Evolutionary conservation across 2,797 vertebrate species (phyloP), one percentile per base, ranked within the genome.

Genomic region (Cuniculus paca): DNA sequence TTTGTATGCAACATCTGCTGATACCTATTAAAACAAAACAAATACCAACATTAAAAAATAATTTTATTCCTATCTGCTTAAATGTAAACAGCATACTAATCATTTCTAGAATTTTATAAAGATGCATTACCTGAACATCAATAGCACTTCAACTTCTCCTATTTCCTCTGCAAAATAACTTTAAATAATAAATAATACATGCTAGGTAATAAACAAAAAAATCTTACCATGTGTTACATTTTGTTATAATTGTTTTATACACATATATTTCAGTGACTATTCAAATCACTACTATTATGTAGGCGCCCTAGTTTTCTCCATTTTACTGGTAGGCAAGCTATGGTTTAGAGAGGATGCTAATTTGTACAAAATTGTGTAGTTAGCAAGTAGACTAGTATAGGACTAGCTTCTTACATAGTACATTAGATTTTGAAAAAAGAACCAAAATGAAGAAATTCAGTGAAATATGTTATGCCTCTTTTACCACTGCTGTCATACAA

Each of bases 1-100:
- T 99, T 99, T 98, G 99, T 99, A 98, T 99, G 99, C 97, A 99
- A 98, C 99, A 99, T 99, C 98, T 99, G 99, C 95, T 99, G 99
- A 98, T 99, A 99, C 97, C 99, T 99, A 97, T 20, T 84, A 95
- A 98, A 98, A 97, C 3, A 92, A 98, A 96, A 95, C 93, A 97
- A 94, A 68, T 17, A 92, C 20, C 84, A 88, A 52, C 9, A 95
- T 96, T 96, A 96, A 95, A 95, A 70, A 87, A 36, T 65, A n/a
- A 87, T 80, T 70, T 79, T 90, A 58, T 86, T 95, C 42, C 85
- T 68, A 52, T 10, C 11, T 79, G 39, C n/a, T 82, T 82, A 94
- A 68, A 81, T 45, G 95, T 17, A 88, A 74, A 80, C 2, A 94
- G 56, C 65, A 96, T 39, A 89, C 28, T 65, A 88, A 86, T 36